Base-by-base conservation (phyloP, 2,888 invertebrate species). In the Hecatera dysodea region DNA sequence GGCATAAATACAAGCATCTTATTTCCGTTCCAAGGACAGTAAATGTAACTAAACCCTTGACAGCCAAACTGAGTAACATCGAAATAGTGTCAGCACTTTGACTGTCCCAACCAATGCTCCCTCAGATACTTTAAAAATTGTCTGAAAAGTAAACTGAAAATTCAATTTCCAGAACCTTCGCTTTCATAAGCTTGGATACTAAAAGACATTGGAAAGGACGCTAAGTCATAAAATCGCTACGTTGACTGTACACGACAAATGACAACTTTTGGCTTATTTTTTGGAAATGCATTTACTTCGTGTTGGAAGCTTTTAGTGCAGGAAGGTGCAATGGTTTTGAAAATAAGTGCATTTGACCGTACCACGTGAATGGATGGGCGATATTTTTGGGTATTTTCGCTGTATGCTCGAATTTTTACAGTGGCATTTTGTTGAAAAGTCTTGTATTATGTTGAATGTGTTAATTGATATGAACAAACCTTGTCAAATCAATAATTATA, bases 141-240 rank as follows among this genome's bases (percentile, higher is more conserved):
- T 76, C 67, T 65, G 24, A 33, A 65, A 9, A 69, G 78, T 24
- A 72, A 74, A 83, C 72, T 81, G 78, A 50, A 76, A 84, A 81
- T 84, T 85, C 63, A 85, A 84, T 85, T 84, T 84, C 70, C 71
- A 81, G 53, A 65, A 29, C 50, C 74, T 69, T 70, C 69, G 60
- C 71, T 81, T 78, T 78, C 73, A 76, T 81, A 83, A 84, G 68
- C 72, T 83, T 46, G 55, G 62, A 75, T 78, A 70, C 72, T 81
- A 75, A 67, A 82, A 67, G 81, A 78, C 75, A 75, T 75, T 67
- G 74, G 22, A 63, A 72, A 69, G 50, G 68, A 85, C 85, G 66
- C 72, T 74, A 77, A 83, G 66, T 81, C 76, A 53, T 72, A 57
- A 71, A 80, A 76, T 83, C 61, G 52, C 70, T 53, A 57, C 55